Base-by-base conservation (phyloP, 2,888 invertebrate genomes). In the Sarcophaga subvicina region DNA sequence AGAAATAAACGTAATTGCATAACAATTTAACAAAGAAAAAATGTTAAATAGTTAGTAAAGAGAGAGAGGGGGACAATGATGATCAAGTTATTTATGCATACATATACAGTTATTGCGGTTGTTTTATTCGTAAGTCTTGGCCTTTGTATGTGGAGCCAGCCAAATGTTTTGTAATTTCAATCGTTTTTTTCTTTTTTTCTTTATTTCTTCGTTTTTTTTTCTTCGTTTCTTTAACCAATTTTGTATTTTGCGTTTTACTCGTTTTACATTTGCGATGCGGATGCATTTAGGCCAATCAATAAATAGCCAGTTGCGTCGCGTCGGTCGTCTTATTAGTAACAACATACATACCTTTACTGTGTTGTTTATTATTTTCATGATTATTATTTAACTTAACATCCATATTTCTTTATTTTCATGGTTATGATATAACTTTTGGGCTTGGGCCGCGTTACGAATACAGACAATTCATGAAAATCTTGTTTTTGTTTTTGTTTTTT, bases 271-370 rank as follows among this genome's bases (percentile, higher is more conserved):
- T 79, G 60, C 45, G 59, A 76, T 77, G 81, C 71, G 77, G 77
- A 78, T 87, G 86, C 78, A 81, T 87, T 81, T 75, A 79, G 71
- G 80, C 84, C 71, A 81, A 54, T 66, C 47, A n/a, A 25, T 64
- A 22, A 54, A 17, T 54, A 14, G 66, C 60, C 59, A n/a, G 27
- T 22, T 22, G 22, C 22, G 22, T 22, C 22, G 22, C 20, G 22
- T 37, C 25, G 8, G 37, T 8, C 37, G 10, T 37, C 37, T 37
- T 37, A 37, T 37, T 37, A 37, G 37, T 10, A 37, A 37, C 37
- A 27, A 27, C 3, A 37, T 27, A 27, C 37, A 37, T 37, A 37
- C 37, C 37, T 37, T 37, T 37, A 10, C 37, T 20, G 47, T 63
- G 12, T 2, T 75, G 60, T 17, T 71, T 62, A 54, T 47, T 77